Base-by-base conservation (phyloP, 2,888 invertebrate genomes). In the Chloroclysta siterata region DNA sequence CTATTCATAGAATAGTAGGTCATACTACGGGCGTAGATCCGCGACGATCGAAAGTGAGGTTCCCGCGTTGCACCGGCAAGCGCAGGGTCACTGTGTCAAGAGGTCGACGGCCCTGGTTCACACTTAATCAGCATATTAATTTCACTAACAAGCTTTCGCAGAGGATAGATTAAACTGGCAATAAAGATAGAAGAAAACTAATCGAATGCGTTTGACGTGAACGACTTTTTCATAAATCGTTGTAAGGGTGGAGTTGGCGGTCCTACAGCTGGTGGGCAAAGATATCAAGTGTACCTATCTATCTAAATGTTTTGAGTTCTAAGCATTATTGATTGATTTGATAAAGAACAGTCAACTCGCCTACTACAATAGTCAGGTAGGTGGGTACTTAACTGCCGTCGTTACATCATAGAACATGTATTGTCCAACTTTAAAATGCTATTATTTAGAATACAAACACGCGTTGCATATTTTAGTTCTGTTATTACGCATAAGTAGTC, bases 41-140 rank as follows among this genome's bases (percentile, higher is more conserved):
- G 88, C 78, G 72, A 84, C 74, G 72, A 83, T 78, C 77, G 87
- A 90, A 89, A 89, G 88, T 88, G 85, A 88, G 82, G 82, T 85
- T 84, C 83, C 80, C 80, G 83, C 78, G 77, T 61, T 80, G 83
- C 82, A 80, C 71, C 79, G 77, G 68, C 74, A 79, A 79, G 85
- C 77, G 69, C 77, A 81, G 81, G 84, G 87, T 89, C 80, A 90
- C 83, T 89, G 68, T 87, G 91, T 86, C 84, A 89, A 71, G 78
- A 73, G 85, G 84, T 80, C 84, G 79, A 72, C 75, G 79, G 68
- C 77, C 79, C 78, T 55, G 53, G 66, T 66, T 70, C 33, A 61
- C 56, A 63, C 68, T 81, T 80, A 74, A 82, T 63, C 65, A 81
- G 69, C 73, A 70, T 65, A 66, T 62, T 58, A 64, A 69, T 69